A percentile compares a stretch with the other conserved stretches of the same genome.
Evolutionary conservation across 2,113 vertebrate genomes (phyloP).

Genomic region (Boulengeromyrus knoepffleri): DNA sequence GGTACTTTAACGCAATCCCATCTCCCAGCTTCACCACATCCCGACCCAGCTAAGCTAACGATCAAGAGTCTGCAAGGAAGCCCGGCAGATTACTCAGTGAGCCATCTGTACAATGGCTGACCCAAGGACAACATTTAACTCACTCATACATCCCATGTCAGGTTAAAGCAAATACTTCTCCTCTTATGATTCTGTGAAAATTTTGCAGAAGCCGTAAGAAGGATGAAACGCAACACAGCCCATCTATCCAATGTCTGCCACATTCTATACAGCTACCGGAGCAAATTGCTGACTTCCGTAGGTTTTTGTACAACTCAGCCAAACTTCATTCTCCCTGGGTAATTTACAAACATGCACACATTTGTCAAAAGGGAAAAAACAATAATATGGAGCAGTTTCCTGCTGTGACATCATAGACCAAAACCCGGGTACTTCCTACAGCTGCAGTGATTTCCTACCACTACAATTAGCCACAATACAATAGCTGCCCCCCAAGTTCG

Average conservation of each 20-base stretch:
- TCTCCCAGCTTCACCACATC: background rate
- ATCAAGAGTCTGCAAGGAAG: background rate
- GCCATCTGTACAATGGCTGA: background rate
- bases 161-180: background rate
- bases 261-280: background rate
- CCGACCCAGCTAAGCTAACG: background rate
- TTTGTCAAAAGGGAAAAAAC: background rate
- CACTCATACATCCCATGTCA: background rate
- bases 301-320: background rate
- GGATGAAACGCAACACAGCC: background rate
- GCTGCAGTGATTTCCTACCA: constrained; percentile 1
- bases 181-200: background rate
- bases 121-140: background rate
- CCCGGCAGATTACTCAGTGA: background rate
- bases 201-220: background rate
- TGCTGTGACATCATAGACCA: constrained; percentile 7
- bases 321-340: background rate
- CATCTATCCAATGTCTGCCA: background rate
- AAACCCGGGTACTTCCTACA: background rate
- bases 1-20: background rate
- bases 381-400: background rate
- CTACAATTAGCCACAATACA: background rate
- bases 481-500: background rate
- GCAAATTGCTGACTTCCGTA: background rate
- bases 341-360: background rate